Evolutionary conservation across 2,797 vertebrate species (phyloP).

Genomic region (Microcaecilia unicolor): DNA sequence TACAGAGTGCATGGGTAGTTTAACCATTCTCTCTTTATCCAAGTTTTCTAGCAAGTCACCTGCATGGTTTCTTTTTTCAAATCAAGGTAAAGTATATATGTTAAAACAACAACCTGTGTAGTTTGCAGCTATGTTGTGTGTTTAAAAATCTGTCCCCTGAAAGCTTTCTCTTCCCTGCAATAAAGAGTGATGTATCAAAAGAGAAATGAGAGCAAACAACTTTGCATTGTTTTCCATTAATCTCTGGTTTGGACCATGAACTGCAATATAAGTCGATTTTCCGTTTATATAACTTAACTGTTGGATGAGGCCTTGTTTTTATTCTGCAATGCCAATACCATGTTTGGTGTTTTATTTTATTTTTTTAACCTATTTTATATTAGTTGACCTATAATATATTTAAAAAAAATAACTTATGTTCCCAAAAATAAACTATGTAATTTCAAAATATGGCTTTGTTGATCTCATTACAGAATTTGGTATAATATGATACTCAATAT

Average conservation of each 20-base stretch:
- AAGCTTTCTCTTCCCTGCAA: no score
- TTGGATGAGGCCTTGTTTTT: no score
- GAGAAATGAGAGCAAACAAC: constrained; percentile 14
- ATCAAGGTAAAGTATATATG: no score
- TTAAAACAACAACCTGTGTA: no score
- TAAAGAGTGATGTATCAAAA: constrained; percentile 12
- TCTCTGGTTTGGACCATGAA: constrained; percentile 28
- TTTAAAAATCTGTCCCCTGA: no score
- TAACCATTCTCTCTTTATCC: no score
- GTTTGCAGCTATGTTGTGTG: no score
- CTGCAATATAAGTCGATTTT: constrained; percentile 24
- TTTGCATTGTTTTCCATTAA: constrained; percentile 14
- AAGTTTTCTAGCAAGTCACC: no score
- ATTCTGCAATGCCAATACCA: constrained; percentile 24
- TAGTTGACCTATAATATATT: constrained; percentile 36
- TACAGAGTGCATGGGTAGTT: no score
- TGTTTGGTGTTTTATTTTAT: constrained; percentile 39
- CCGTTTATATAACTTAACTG: no score
- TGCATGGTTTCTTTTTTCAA: no score
- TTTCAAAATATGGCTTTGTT: constrained; percentile 27
- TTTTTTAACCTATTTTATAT: constrained; percentile 52
- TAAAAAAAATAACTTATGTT: constrained; percentile 23
- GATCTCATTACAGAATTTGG: constrained; percentile 13
- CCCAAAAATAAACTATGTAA: constrained; percentile 46
- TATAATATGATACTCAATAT: not conserved